A percentile compares a stretch with the other conserved stretches of the same genome.
Conservation (phyloP, 2,797 vertebrate genomes). For the Microcaecilia unicolor region DNA sequence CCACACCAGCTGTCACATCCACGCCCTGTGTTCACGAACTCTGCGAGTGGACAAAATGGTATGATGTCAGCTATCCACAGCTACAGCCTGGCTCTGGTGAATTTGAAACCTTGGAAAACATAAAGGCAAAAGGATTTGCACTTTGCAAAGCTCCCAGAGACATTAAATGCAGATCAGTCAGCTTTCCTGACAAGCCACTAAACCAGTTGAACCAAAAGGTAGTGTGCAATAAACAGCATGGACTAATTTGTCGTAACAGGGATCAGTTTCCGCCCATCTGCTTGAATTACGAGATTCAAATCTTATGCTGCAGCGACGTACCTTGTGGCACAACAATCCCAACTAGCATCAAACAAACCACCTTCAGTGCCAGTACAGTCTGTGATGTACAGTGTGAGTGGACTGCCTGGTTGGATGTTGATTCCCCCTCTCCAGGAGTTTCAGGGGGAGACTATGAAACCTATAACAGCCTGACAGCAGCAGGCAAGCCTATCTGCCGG, state of each 20-base stretch:
- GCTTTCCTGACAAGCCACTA: constrained; percentile 1
- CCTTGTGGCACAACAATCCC: neutral
- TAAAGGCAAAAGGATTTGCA: constrained; percentile 7
- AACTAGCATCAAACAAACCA: rapidly evolving
- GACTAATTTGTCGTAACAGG: constrained; percentile 20
- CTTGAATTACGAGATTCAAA: constrained; percentile 21
- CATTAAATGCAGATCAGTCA: constrained; percentile 21
- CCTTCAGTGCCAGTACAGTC: neutral
- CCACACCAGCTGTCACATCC: rapidly evolving
- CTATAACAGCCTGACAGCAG: constrained; percentile 22
- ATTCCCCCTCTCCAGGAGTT: constrained; percentile 30
- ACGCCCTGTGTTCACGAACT: no score
- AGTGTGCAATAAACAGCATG: constrained; percentile 1
- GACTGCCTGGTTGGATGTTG: constrained; percentile 47
- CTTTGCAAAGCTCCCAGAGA: constrained; percentile 11
- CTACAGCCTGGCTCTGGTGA: constrained; percentile 9
- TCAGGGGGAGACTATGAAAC: constrained; percentile 46
- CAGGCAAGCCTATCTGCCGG: constrained; percentile 3
- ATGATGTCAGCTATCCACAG: constrained; percentile 19
- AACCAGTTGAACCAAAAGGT: constrained; percentile 18
- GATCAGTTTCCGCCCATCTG: constrained; percentile 20
- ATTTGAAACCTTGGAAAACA: constrained; percentile 16
- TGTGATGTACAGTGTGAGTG: constrained; percentile 12
- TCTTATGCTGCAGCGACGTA: constrained; percentile 33
- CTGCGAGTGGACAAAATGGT: constrained; percentile 33